phyloP scores from a whole-genome alignment of 2,888 invertebrate genomes.

The Sphinx pinastri region DNA sequence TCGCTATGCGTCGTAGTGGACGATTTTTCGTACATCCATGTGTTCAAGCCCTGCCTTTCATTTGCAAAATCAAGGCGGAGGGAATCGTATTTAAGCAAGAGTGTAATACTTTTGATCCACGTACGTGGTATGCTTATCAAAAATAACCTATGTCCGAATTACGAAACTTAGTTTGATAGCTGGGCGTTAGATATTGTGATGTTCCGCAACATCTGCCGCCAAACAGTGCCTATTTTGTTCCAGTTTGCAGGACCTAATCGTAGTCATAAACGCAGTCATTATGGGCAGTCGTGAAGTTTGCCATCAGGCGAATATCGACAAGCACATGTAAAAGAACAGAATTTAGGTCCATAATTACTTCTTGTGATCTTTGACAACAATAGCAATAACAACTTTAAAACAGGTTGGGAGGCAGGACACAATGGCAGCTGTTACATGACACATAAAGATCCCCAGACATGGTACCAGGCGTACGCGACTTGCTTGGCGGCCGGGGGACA shows the following conservation, averaged over 20 bases:
- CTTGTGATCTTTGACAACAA: no score
- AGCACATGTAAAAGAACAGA: no score
- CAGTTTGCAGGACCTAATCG: no score
- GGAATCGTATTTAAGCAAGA: conserved; percentile 43
- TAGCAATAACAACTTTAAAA: background rate
- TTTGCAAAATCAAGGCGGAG: conserved; percentile 51
- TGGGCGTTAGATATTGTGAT: no score
- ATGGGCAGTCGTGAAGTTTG: no score
- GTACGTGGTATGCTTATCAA: conserved; percentile 40
- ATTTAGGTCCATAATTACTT: no score
- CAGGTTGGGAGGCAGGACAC: conserved; percentile 53
- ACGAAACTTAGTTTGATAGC: no score
- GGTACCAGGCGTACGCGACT: conserved; percentile 54
- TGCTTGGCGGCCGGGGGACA: conserved; percentile 56
- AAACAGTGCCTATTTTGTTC: no score
- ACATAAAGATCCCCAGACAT: conserved; percentile 54
- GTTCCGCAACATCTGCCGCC: no score
- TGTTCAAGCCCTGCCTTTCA: conserved; percentile 46
- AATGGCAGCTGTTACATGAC: conserved; percentile 53
- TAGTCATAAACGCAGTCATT: no score
- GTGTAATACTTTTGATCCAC: conserved; percentile 52
- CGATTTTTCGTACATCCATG: conserved; percentile 54
- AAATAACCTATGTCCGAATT: no score
- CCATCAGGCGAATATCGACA: no score
- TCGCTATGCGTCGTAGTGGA: conserved; percentile 56